Conservation (phyloP, 2,113 vertebrate genomes). For the Lucifuga dentata region DNA sequence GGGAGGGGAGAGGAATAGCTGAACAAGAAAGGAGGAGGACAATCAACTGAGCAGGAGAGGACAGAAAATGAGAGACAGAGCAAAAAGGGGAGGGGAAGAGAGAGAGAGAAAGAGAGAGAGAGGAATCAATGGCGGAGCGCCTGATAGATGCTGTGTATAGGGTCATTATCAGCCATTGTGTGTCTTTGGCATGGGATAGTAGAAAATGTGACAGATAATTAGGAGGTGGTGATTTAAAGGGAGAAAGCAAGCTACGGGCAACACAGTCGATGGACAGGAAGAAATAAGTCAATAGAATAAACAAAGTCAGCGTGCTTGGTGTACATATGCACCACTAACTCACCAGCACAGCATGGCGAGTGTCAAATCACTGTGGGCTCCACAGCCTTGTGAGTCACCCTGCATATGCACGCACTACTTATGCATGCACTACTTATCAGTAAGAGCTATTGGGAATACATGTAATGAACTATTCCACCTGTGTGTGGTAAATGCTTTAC, state of each 20-base stretch:
- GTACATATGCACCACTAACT: constrained; percentile 78
- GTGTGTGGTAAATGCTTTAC: constrained; percentile 42
- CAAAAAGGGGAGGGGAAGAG: background rate
- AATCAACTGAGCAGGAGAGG: constrained; percentile 30
- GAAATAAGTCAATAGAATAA: constrained; percentile 87
- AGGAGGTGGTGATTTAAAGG: constrained; percentile 85
- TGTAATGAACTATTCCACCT: constrained; percentile 60
- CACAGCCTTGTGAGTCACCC: constrained; percentile 49
- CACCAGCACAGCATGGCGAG: constrained; percentile 56
- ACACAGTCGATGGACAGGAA: constrained; percentile 82
- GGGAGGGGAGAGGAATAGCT: constrained; percentile 35
- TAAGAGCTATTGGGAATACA: constrained; percentile 42
- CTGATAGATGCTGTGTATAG: constrained; percentile 84
- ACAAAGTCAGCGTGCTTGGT: constrained; percentile 80
- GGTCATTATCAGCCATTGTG: constrained; percentile 86
- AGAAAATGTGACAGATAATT: constrained; percentile 87
- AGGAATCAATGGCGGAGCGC: constrained; percentile 79
- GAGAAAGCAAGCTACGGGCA: constrained; percentile 78
- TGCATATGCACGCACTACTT: constrained; percentile 43
- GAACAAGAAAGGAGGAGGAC: constrained; percentile 41
- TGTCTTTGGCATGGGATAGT: constrained; percentile 83
- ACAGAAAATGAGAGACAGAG: constrained; percentile 45
- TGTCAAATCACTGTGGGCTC: constrained; percentile 64
- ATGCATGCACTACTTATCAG: constrained; percentile 48
- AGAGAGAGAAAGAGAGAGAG: constrained; percentile 27